Evolutionary conservation across 64 coral and sea anemone species (phyloP), one percentile per base, ranked within the genome.

Genomic region (Stichodactyla mertensii): DNA sequence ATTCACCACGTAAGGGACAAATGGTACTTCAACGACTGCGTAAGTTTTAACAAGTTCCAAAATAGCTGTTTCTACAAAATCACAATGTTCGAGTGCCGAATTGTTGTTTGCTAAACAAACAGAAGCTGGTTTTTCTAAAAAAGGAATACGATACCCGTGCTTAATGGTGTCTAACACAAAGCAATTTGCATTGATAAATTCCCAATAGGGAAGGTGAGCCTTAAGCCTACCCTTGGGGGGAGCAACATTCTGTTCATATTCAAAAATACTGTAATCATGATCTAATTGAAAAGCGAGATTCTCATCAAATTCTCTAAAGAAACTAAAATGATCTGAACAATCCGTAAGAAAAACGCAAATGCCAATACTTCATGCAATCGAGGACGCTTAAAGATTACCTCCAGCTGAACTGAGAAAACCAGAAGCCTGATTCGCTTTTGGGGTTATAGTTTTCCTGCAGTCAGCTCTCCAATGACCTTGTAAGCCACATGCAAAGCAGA

Each of bases 401-500:
- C 61, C 61, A 18, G 61, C 18, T 6, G 15, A 18, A 6, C 3
- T 14, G 15, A 2, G 61, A 18, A 4, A 18, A 18, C 16, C 18
- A 64, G 24, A 18, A 27, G 74, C 26, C 5, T 7, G 4, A 27
- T 18, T 27, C 19, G 74, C 24, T 12, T 27, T 36, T 78, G 5
- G n/a, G 10, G 23, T 22, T 10, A 12, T 0, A 22, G 12, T 13
- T 52, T 78, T 78, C 13, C 60, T 56, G 81, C 88, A 89, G 20
- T 84, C 59, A 55, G 84, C 79, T 92, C 90, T 77, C n/a, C n/a
- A 92, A 71, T 92, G 61, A 74, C 90, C 90, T 83, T 87, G 90
- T 78, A 87, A 28, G 19, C 85, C 90, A 28, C 85, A 87, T 0
- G 84, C 61, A 69, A 92, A 87, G 54, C 58, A 87, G 54, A 57